phyloP scores from a whole-genome alignment of 2,797 vertebrate genomes.

The Acanthornis magna region DNA sequence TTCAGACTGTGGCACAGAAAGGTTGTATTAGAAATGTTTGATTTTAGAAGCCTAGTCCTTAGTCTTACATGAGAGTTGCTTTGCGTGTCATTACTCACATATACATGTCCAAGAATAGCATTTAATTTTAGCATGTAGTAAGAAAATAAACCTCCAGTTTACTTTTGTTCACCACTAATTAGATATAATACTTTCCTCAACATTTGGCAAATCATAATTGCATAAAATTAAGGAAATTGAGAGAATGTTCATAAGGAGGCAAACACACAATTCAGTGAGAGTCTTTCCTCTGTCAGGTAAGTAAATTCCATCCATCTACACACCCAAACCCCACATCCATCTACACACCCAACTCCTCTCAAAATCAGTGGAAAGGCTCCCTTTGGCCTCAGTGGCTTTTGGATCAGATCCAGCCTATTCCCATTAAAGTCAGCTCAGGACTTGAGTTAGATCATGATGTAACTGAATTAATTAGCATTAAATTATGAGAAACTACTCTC shows the following conservation, averaged over 20 bases:
- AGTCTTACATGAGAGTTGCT: not conserved
- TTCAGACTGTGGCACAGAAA: not conserved
- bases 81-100: not conserved
- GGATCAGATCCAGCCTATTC: conserved; percentile 28
- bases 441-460: conserved; percentile 45
- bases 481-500: conserved; percentile 67
- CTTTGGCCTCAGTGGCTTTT: conserved; percentile 18
- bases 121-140: conserved; percentile 26
- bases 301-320: conserved; percentile 15
- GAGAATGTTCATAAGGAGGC: not conserved
- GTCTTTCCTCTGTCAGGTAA: not conserved
- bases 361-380: conserved; percentile 21
- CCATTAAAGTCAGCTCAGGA: conserved; percentile 43
- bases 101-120: not conserved
- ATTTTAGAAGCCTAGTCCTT: not conserved
- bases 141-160: conserved; percentile 38
- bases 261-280: not conserved
- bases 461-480: conserved; percentile 73
- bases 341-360: not conserved
- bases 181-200: conserved; percentile 35
- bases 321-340: not conserved
- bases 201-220: conserved; percentile 54
- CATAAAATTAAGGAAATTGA: conserved; percentile 59
- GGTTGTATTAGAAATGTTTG: not conserved
- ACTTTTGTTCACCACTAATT: conserved; percentile 59